Evolutionary conservation across 2,888 invertebrate genomes (phyloP).

Genomic region (Cryptophagus acutangulus): DNA sequence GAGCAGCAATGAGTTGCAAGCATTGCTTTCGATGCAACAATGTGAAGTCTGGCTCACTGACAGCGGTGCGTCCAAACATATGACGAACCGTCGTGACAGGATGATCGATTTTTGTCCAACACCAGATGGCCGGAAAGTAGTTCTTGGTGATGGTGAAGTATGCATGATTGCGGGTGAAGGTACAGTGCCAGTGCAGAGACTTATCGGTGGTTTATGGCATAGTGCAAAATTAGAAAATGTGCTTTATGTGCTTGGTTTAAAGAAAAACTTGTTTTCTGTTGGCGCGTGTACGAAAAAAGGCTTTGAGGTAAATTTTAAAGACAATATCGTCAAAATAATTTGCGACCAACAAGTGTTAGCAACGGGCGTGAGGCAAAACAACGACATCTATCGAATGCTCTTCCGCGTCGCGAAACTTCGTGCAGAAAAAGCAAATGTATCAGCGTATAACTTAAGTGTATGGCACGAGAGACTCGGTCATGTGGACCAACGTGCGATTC

Average conservation of each 20-base stretch:
- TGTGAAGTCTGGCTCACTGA: too few species aligned
- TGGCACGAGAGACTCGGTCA: slow-evolving; percentile 18
- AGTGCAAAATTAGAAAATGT: slow-evolving; percentile 27
- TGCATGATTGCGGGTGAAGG: slow-evolving; percentile 27
- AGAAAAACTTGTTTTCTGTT: slow-evolving; percentile 39
- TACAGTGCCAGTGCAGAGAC: slow-evolving; percentile 17
- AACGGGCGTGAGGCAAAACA: slow-evolving; percentile 20
- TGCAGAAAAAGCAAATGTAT: slow-evolving; percentile 22
- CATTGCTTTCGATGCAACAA: too few species aligned
- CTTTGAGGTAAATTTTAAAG: slow-evolving; percentile 29
- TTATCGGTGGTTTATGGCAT: slow-evolving; percentile 24
- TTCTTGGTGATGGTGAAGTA: too few species aligned
- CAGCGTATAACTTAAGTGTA: background rate
- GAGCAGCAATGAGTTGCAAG: too few species aligned
- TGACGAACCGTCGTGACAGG: too few species aligned
- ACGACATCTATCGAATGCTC: slow-evolving; percentile 27
- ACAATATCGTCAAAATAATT: slow-evolving; percentile 18
- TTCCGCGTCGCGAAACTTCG: slow-evolving; percentile 17
- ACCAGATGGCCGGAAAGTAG: too few species aligned
- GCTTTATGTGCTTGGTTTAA: slow-evolving; percentile 34
- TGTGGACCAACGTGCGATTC: slow-evolving; percentile 10
- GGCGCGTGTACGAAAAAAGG: slow-evolving; percentile 31
- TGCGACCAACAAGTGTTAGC: slow-evolving; percentile 17
- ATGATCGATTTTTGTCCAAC: too few species aligned
- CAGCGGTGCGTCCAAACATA: too few species aligned